Evolutionary conservation across 2,113 vertebrate species (phyloP), one percentile per base, ranked within the genome.

Genomic region (Microcebus jonahi): DNA sequence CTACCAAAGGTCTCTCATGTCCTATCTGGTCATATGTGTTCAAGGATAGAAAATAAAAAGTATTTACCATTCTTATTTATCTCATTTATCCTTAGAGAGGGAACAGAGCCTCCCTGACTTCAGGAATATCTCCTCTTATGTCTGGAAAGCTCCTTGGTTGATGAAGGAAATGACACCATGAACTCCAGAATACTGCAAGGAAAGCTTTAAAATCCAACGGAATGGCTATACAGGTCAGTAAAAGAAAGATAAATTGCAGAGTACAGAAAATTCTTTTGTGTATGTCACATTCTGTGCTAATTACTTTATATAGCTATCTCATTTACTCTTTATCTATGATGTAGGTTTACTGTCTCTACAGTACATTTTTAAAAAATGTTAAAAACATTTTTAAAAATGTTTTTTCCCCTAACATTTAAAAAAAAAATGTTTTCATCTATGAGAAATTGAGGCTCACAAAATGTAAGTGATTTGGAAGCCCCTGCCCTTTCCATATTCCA

Each of bases 1-100:
- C 53, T 90, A 48, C 17, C 29, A 31, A 48, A 90, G 48, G 15
- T 57, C 23, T 94, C 36, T 48, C 50, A 42, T 84, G 23, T 65
- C 59, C 20, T 45, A 34, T 12, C 25, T 57, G 59, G 50, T 68
- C 34, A 61, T 39, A 59, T 85, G 20, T 68, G 70, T 10, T 80
- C 92, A 93, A 70, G 50, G 36, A 31, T 93, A 70, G 83, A 93
- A 57, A 23, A 68, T 45, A 86, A 61, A 92, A 86, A 87, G 50
- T 59, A 68, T 21, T 80, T 87, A 79, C 23, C 14, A n/a, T 68
- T 23, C 23, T 57, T 87, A n/a, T 76, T 67, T 85, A 67, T 77
- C 81, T 93, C 61, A 57, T 79, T 85, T 59, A 29, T 79, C 8
- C 73, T 59, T 68, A 79, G 82, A 67, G 45, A 92, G 25, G 3